Evolutionary conservation across 1,140 invertebrate species (phyloP).

Genomic region (Saxidomus purpurata): DNA sequence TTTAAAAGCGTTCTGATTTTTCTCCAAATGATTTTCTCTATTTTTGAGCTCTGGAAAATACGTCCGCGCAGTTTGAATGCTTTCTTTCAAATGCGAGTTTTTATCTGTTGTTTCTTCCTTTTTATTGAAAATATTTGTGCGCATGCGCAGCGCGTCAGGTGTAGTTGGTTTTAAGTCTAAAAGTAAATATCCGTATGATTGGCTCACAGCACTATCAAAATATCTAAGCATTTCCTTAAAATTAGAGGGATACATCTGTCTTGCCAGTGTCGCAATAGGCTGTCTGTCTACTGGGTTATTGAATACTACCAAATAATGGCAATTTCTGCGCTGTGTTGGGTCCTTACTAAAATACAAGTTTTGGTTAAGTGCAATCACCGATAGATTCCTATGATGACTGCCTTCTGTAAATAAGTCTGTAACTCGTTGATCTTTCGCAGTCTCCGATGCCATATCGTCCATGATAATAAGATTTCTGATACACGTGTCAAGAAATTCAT

Average conservation of each 20-base stretch:
- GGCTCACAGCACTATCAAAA: too few species aligned
- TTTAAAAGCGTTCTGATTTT: not conserved
- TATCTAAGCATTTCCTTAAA: too few species aligned
- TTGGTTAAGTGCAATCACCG: slow-evolving; percentile 25
- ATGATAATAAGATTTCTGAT: not conserved
- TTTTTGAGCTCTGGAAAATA: not conserved
- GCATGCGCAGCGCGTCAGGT: not conserved
- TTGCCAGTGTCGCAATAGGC: not conserved
- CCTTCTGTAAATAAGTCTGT: slow-evolving; percentile 48
- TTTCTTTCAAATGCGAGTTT: not conserved
- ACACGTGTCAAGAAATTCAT: slow-evolving; percentile 4
- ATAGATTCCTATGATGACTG: slow-evolving; percentile 30
- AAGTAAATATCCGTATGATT: too few species aligned
- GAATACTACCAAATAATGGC: slow-evolving; percentile 64
- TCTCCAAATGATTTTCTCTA: not conserved
- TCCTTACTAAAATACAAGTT: slow-evolving; percentile 37
- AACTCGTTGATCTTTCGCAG: slow-evolving; percentile 44
- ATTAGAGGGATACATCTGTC: slow-evolving; percentile 27
- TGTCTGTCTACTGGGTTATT: slow-evolving; percentile 61
- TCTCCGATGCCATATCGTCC: slow-evolving; percentile 40
- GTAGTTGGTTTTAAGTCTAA: not conserved
- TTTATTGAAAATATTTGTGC: not conserved
- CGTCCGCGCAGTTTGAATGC: not conserved
- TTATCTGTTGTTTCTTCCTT: not conserved
- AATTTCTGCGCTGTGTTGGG: slow-evolving; percentile 61